Conservation (phyloP, 2,888 invertebrate genomes). For the Argyra leucocephala region DNA sequence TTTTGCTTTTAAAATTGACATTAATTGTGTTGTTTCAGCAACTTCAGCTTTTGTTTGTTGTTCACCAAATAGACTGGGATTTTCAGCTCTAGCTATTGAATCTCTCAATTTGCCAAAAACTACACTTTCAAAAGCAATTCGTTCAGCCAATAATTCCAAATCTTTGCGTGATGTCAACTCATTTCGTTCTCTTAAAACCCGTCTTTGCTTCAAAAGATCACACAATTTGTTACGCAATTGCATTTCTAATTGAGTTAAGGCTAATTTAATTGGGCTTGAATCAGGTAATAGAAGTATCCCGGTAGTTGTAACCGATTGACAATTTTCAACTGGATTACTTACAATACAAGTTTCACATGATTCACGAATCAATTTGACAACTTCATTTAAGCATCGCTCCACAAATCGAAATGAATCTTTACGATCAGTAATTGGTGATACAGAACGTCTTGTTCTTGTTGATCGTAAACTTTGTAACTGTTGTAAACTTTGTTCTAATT, state of each 20-base stretch:
- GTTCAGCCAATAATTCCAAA: conserved; percentile 64
- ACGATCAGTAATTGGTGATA: conserved; percentile 57
- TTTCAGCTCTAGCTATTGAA: conserved; percentile 52
- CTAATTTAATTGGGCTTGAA: conserved; percentile 49
- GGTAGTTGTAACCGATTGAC: conserved; percentile 19
- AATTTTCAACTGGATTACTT: conserved; percentile 30
- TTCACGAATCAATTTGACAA: conserved; percentile 52
- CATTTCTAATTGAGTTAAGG: conserved; percentile 56
- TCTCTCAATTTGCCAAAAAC: conserved; percentile 59
- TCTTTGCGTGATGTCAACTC: conserved; percentile 59
- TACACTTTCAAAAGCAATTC: conserved; percentile 70
- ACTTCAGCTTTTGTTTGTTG: conserved; percentile 59
- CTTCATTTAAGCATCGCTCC: conserved; percentile 55
- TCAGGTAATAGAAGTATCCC: conserved; percentile 45
- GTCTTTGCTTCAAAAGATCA: conserved; percentile 59
- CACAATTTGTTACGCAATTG: conserved; percentile 59
- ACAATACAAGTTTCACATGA: conserved; percentile 52
- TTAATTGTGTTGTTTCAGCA: conserved; percentile 66
- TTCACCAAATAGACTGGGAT: conserved; percentile 50
- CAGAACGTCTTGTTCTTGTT: conserved; percentile 53
- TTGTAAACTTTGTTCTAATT: conserved; percentile 57
- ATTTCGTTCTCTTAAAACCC: conserved; percentile 55
- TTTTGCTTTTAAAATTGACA: conserved; percentile 60
- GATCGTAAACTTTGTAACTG: conserved; percentile 54
- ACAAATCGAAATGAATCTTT: conserved; percentile 54